Evolutionary conservation across 2,888 invertebrate genomes (phyloP), one percentile per base, ranked within the genome.

Genomic region (Agonopterix alstromeriana): DNA sequence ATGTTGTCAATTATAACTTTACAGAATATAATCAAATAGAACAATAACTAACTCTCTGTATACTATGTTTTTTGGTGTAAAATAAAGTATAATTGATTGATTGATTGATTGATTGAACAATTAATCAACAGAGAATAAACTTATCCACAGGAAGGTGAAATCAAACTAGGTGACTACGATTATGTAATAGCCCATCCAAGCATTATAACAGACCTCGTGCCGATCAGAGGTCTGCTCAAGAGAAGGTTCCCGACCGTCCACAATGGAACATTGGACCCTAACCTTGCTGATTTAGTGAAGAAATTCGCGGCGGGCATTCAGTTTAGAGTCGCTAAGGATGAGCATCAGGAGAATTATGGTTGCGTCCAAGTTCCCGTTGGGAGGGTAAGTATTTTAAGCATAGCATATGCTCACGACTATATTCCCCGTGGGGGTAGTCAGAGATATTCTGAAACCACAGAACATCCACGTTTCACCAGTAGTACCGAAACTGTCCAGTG

Each of bases 111-210:
- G n/a, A n/a, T n/a, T n/a, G n/a, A n/a, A n/a, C n/a, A n/a, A n/a
- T n/a, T n/a, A n/a, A n/a, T n/a, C n/a, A n/a, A n/a, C n/a, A n/a
- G n/a, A 4, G 10, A 38, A 38, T n/a, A 38, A 42, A 9, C 38
- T n/a, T n/a, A 35, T 44, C 35, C 35, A 12, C 70, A 95, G 88
- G 92, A 89, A 65, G 95, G 95, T n/a, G 89, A 91, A 55, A 67
- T 95, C 3, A 82, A 90, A 49, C 63, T 93, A 1, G 78, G 87
- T 3, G 95, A 97, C 57, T 97, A 92, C 68, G 92, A 95, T 61
- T 93, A 90, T 65, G 70, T 95, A 7, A 82, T 97, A 10, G 94
- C 95, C 0, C 95, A 97, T 82, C 93, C 95, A 0, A 93, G 94
- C 67, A 94, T 97, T 53, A 73, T 96, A 45, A 91, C 94, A 0